These are phyloP conservation scores for Eupelmus urozonus DNA, from an alignment of 2,888 invertebrate species.

Conservation along the genomic window DNA sequence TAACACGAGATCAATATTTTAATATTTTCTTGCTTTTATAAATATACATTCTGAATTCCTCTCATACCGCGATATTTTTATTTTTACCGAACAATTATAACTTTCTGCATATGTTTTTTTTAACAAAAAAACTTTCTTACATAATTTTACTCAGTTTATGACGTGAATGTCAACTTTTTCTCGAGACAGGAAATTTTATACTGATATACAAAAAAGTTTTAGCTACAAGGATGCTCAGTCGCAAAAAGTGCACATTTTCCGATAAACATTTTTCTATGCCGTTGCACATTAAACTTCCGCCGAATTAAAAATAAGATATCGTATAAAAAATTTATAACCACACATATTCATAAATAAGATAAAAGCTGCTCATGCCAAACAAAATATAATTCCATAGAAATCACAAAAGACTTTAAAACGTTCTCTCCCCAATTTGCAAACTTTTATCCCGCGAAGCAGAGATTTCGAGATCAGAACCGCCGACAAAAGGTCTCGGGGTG, in stretches of 20 bases:
- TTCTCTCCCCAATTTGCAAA: background rate
- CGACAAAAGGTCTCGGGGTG: constrained; percentile 7
- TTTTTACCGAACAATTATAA: background rate
- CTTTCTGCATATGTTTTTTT: background rate
- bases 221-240: constrained; percentile 23
- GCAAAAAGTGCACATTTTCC: constrained; percentile 35
- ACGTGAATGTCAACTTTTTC: constrained; percentile 17
- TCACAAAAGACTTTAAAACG: background rate
- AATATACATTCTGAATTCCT: no score
- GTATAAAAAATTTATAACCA: no score
- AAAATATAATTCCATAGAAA: no score
- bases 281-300: no score
- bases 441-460: background rate
- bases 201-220: constrained; percentile 26
- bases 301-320: no score
- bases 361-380: no score
- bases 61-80: background rate
- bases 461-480: background rate
- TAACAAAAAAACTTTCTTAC: constrained; percentile 9
- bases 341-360: no score
- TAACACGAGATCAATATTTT: background rate
- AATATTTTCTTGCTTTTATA: background rate
- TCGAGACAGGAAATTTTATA: constrained; percentile 34
- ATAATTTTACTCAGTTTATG: constrained; percentile 24
- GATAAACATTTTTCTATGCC: constrained; percentile 8